phyloP scores from a whole-genome alignment of 2,797 vertebrate species.

The Rhadinocentrus ornatus region DNA sequence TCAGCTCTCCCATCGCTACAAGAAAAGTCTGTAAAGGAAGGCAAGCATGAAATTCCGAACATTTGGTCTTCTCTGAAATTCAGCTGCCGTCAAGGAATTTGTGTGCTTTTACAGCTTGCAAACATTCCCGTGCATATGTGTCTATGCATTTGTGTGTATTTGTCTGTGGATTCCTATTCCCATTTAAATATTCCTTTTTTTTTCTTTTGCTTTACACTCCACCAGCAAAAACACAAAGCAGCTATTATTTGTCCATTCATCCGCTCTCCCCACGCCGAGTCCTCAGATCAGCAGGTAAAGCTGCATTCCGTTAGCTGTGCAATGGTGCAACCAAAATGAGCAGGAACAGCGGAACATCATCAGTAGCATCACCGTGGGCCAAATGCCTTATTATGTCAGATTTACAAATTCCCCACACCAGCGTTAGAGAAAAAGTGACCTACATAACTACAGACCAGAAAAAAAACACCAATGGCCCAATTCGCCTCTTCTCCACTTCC shows the following conservation, averaged over 20 bases:
- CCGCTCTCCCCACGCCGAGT: conserved; percentile 15
- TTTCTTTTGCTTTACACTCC: conserved; percentile 17
- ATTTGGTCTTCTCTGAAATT: conserved; percentile 45
- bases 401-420: conserved; percentile 84
- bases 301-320: conserved; percentile 41
- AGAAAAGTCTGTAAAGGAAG: conserved; percentile 44
- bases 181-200: conserved; percentile 46
- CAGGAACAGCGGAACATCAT: conserved; percentile 57
- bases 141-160: not conserved
- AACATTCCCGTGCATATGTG: not conserved
- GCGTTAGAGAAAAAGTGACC: conserved; percentile 71
- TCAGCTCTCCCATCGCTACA: conserved; percentile 39
- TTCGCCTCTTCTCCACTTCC: conserved; percentile 52
- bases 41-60: conserved; percentile 56
- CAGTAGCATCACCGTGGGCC: conserved; percentile 81
- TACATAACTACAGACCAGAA: conserved; percentile 78
- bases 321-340: conserved; percentile 57
- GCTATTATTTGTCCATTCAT: conserved; percentile 22
- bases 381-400: conserved; percentile 87
- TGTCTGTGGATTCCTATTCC: conserved; percentile 26
- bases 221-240: conserved; percentile 31
- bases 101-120: conserved; percentile 12
- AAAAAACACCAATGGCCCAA: conserved; percentile 69
- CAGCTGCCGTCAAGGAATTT: conserved; percentile 42
- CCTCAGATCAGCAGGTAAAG: conserved; percentile 55